phyloP scores from a whole-genome alignment of 2,888 invertebrate genomes.

The Drosophila subsilvestris region DNA sequence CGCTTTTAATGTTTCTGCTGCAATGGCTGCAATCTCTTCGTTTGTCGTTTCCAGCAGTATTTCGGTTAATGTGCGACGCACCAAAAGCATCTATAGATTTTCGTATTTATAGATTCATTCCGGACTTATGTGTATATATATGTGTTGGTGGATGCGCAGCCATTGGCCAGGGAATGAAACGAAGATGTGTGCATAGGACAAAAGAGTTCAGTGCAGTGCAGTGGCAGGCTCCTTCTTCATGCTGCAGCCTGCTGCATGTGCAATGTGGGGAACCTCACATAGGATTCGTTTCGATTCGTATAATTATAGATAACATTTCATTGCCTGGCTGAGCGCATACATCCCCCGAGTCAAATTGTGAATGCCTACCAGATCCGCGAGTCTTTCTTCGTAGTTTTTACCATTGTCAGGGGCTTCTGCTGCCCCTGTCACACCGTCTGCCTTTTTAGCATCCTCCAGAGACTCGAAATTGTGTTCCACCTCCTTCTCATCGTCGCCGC shows the following conservation, averaged over 20 bases:
- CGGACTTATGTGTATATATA: slow-evolving; percentile 44
- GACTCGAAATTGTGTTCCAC: neutral
- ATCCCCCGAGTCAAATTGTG: slow-evolving; percentile 46
- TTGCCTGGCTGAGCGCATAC: slow-evolving; percentile 51
- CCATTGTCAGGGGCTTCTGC: slow-evolving; percentile 51
- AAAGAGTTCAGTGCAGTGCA: slow-evolving; percentile 17
- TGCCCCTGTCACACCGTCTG: slow-evolving; percentile 18
- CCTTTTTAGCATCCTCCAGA: slow-evolving; percentile 1
- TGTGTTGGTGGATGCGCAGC: slow-evolving; percentile 24
- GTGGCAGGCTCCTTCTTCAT: slow-evolving; percentile 18
- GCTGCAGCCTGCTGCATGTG: neutral
- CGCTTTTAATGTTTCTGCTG: slow-evolving; percentile 93
- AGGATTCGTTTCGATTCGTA: neutral
- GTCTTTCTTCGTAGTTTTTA: slow-evolving; percentile 82
- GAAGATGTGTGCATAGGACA: neutral
- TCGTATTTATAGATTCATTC: slow-evolving; percentile 60
- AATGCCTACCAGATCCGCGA: slow-evolving; percentile 80
- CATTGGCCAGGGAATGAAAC: slow-evolving; percentile 60
- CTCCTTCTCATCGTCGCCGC: slow-evolving; percentile 37
- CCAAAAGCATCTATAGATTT: slow-evolving; percentile 90
- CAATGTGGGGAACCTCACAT: neutral
- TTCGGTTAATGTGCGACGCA: slow-evolving; percentile 95
- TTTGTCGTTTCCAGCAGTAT: slow-evolving; percentile 97
- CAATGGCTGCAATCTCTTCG: slow-evolving; percentile 93
- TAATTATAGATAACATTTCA: slow-evolving; percentile 45